Evolutionary conservation across 2,797 vertebrate genomes (phyloP), one percentile per base, ranked within the genome.

Genomic region (Podarcis lilfordi): DNA sequence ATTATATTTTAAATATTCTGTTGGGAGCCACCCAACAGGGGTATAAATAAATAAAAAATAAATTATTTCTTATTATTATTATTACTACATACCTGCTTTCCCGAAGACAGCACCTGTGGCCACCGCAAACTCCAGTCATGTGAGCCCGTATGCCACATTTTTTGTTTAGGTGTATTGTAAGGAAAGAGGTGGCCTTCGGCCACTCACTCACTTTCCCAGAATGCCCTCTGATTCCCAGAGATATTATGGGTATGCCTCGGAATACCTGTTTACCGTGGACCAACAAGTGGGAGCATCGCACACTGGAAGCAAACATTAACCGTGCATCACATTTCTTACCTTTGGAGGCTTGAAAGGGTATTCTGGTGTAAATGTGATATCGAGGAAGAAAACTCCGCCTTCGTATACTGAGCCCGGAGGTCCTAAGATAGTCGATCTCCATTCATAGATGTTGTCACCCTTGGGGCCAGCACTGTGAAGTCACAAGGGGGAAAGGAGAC

Each of bases 341-440:
- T 99, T 99, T 94, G 98, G 98, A 95, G 98, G 98, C 96, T 99
- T 99, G 96, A 99, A 99, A 86, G 98, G 98, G 95, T 99, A 99
- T 96, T 99, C 98, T 21, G 98, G 98, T 59, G 98, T 98, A 95
- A 99, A 99, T 92, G 98, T 98, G 92, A 99, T 99, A 94, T 99
- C 98, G 90, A 99, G 97, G 95, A 99, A 99, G 97, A 99, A 99
- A 81, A 99, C 98, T 0, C 98, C 98, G 88, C 98, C 98, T 91
- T 99, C 98, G 37, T 99, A 99, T 88, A 99, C 98, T n/a, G 98
- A 99, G 82, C 98, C 98, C 6, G 98, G 98, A 37, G 98, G 98
- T 93, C 98, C 98, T 88, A 99, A 97, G 93, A 99, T 99, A 91
- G 98, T 99, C 32, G 98, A 99, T 94, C 98, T 97, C 98, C 98